These are phyloP conservation scores for Polyergus mexicanus DNA, from an alignment of 1,140 invertebrate species.

Conservation along the genomic window DNA sequence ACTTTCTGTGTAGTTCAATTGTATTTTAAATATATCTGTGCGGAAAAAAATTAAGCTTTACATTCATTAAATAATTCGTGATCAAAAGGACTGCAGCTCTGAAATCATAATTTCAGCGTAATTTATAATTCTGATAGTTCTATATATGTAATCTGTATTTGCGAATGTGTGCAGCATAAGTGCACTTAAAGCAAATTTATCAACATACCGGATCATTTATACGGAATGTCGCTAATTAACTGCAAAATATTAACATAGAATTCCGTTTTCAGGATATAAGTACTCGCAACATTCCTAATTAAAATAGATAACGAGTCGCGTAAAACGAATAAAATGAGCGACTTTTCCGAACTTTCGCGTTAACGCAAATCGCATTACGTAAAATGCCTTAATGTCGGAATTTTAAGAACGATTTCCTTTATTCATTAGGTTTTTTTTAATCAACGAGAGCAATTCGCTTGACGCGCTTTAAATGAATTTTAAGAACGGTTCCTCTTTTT, in stretches of 20 bases:
- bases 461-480: constrained; percentile 11
- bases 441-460: neutral
- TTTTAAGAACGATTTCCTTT: constrained; percentile 28
- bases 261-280: constrained; percentile 16
- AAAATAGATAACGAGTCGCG: constrained; percentile 66
- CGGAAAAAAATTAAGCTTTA: neutral
- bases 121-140: neutral
- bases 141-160: neutral
- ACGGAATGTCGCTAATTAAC: constrained; percentile 56
- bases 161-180: neutral
- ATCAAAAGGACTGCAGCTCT: neutral
- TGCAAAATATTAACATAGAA: constrained; percentile 64
- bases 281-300: constrained; percentile 55
- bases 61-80: constrained; percentile 8
- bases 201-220: neutral
- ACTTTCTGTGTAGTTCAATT: neutral
- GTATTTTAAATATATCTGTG: neutral
- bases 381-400: constrained; percentile 19
- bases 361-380: constrained; percentile 4
- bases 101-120: constrained; percentile 5
- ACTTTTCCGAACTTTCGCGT: constrained; percentile 59
- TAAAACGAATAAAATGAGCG: constrained; percentile 58
- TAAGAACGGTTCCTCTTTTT: constrained; percentile 12
- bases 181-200: neutral
- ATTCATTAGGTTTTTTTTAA: neutral